Conservation (phyloP, 2,888 invertebrate species). For the Drosophila heteroneura region DNA sequence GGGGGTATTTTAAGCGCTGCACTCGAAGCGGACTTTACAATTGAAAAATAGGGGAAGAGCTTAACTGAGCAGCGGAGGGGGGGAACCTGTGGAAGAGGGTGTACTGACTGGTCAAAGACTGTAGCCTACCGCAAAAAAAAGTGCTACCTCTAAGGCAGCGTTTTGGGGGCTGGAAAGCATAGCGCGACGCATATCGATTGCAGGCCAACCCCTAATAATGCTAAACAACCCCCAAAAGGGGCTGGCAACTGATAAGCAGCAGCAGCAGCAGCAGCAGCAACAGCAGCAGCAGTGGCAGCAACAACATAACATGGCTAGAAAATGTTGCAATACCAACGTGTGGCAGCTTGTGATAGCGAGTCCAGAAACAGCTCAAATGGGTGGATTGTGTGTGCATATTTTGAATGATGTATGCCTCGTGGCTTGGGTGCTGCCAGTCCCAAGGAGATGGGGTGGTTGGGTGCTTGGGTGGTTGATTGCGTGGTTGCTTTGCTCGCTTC, state of each 20-base stretch:
- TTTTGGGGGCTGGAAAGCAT: conserved; percentile 13
- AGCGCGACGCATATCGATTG: conserved; percentile 68
- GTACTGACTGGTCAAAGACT: conserved; percentile 40
- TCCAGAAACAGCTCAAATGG: conserved; percentile 50
- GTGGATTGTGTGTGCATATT: conserved; percentile 69
- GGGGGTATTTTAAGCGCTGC: conserved; percentile 46
- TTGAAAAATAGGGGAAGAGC: background rate
- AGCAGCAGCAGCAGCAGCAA: conserved; percentile 21
- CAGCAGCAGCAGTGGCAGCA: conserved; percentile 16
- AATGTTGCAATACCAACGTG: conserved; percentile 79
- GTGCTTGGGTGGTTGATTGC: conserved; percentile 24
- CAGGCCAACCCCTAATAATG: conserved; percentile 64
- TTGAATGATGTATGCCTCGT: conserved; percentile 69
- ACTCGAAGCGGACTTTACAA: conserved; percentile 27
- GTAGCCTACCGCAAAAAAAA: conserved; percentile 52
- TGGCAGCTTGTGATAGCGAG: conserved; percentile 77
- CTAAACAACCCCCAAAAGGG: conserved; percentile 69
- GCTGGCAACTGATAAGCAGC: conserved; percentile 67
- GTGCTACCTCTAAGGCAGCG: background rate
- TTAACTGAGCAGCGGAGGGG: background rate
- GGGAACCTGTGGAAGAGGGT: background rate
- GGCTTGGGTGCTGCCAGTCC: conserved; percentile 11
- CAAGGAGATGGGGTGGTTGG: conserved; percentile 27
- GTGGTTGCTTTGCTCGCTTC: conserved; percentile 14
- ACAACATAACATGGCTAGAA: conserved; percentile 59